Evolutionary conservation across 1,140 invertebrate species (phyloP).

Genomic region (Psix sp.): DNA sequence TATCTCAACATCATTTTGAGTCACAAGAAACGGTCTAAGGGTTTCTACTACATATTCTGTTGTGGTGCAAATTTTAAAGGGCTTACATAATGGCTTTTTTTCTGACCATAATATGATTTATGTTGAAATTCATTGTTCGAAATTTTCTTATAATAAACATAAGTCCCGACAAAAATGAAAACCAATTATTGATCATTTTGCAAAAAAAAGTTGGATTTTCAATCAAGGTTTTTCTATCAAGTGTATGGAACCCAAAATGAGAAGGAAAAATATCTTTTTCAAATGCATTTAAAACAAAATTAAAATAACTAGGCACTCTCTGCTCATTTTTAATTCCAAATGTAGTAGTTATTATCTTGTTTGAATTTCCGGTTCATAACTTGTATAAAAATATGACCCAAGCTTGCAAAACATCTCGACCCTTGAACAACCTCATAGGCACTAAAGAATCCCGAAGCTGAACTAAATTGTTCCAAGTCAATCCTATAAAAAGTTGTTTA

Average conservation of each 20-base stretch:
- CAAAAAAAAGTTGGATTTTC: conserved; percentile 52
- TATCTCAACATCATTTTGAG: conserved; percentile 55
- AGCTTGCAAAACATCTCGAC: conserved; percentile 28
- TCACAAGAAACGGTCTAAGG: conserved; percentile 40
- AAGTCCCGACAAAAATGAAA: conserved; percentile 62
- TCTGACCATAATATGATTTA: conserved; percentile 56
- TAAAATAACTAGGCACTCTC: conserved; percentile 49
- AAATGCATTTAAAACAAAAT: conserved; percentile 53
- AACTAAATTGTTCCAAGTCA: conserved; percentile 19
- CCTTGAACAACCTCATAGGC: conserved; percentile 25
- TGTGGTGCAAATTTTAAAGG: conserved; percentile 32
- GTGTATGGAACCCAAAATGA: conserved; percentile 48
- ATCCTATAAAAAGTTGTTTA: conserved; percentile 6
- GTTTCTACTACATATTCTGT: conserved; percentile 38
- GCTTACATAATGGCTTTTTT: conserved; percentile 43
- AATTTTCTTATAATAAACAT: conserved; percentile 62
- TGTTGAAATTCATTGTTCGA: conserved; percentile 63
- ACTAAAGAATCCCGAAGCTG: conserved; percentile 15
- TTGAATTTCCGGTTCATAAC: conserved; percentile 61
- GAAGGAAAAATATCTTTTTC: conserved; percentile 58
- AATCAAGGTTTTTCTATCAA: conserved; percentile 38
- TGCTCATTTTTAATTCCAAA: conserved; percentile 56
- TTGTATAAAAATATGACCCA: conserved; percentile 60
- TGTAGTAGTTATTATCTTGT: conserved; percentile 44
- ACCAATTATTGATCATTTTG: conserved; percentile 48